Evolutionary conservation across 2,113 vertebrate genomes (phyloP).

Genomic region (Periophthalmus modestus): DNA sequence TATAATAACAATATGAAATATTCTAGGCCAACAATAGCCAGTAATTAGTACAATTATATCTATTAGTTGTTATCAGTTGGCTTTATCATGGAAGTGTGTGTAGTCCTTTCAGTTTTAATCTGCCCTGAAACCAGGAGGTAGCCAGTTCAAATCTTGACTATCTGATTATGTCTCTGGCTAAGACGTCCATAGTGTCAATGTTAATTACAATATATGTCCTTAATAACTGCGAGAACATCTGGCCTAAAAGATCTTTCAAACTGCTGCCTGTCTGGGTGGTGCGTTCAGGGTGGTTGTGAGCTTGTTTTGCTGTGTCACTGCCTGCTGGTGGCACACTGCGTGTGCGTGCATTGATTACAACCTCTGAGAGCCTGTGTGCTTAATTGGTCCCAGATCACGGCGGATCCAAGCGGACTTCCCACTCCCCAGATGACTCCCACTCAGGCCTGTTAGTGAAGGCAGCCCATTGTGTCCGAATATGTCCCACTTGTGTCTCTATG

Average conservation of each 20-base stretch:
- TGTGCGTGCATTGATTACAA: neutral
- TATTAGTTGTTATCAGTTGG: too few relatives aligned
- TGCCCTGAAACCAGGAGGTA: too few relatives aligned
- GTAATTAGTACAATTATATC: too few relatives aligned
- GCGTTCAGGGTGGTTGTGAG: conserved; percentile 5
- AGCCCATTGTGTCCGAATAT: conserved; percentile 4
- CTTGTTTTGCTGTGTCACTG: conserved; percentile 42
- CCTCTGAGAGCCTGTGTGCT: conserved; percentile 20
- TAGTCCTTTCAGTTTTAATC: too few relatives aligned
- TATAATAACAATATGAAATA: too few relatives aligned
- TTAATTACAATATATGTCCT: too few relatives aligned
- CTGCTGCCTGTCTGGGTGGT: conserved; percentile 42
- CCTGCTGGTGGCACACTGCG: conserved; percentile 5
- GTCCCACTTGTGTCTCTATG: neutral
- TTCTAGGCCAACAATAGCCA: too few relatives aligned
- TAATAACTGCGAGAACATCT: too few relatives aligned
- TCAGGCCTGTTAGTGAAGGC: conserved; percentile 12
- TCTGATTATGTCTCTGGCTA: too few relatives aligned
- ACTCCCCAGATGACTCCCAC: conserved; percentile 19
- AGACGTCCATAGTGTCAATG: too few relatives aligned
- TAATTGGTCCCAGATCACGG: conserved; percentile 69
- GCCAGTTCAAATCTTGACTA: too few relatives aligned
- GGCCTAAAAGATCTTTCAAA: neutral
- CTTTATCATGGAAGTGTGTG: too few relatives aligned
- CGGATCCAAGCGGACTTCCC: conserved; percentile 53